Evolutionary conservation across 2,888 invertebrate genomes (phyloP).

Genomic region (Pristionchus mayeri): DNA sequence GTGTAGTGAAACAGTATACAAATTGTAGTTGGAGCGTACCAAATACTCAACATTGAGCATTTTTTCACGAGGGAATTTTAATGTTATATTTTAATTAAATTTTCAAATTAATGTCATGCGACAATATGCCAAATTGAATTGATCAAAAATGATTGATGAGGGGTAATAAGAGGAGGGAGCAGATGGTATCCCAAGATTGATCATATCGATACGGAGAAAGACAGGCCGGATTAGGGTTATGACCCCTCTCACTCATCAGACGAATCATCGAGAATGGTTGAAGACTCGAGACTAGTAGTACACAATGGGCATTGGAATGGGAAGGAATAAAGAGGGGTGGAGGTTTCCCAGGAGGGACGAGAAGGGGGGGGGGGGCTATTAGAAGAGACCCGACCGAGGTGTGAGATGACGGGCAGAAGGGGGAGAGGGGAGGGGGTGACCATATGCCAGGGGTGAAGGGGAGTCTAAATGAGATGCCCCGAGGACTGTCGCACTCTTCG

Average conservation of each 20-base stretch:
- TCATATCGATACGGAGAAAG: constrained; percentile 42
- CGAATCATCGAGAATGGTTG: neutral
- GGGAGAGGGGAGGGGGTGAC: constrained; percentile 11
- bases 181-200: constrained; percentile 39
- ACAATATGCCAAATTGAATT: constrained; percentile 2
- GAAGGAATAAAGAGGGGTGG: neutral
- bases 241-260: neutral
- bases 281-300: constrained; percentile 3
- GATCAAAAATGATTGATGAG: constrained; percentile 27
- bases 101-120: neutral
- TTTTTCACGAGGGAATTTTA: neutral
- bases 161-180: constrained; percentile 7
- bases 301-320: constrained; percentile 2
- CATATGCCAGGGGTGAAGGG: constrained; percentile 25
- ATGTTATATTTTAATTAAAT: too few relatives aligned
- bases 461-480: constrained; percentile 1
- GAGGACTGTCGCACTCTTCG: neutral
- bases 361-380: neutral
- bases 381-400: constrained; percentile 11
- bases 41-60: neutral
- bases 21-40: neutral
- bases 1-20: too few relatives aligned
- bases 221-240: constrained; percentile 40
- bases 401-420: constrained; percentile 36
- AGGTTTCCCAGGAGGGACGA: constrained; percentile 32